Percentiles rank a stretch among this genome's conserved stretches.
Conservation (phyloP, 2,888 invertebrate species). For the Chirona hameri region DNA sequence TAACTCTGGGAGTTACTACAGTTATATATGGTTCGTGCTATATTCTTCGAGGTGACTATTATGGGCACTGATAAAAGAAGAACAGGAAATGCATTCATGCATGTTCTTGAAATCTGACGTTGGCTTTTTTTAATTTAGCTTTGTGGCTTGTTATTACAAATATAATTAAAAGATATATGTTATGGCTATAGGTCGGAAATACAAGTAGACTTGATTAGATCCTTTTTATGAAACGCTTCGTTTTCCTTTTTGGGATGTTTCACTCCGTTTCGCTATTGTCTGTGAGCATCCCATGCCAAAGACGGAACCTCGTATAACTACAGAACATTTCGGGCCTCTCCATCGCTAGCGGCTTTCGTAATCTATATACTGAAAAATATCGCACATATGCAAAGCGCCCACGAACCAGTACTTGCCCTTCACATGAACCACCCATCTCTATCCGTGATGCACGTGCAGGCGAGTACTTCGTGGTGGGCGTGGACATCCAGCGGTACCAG, state of each 20-base stretch:
- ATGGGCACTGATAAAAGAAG: neutral
- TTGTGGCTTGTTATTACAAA: too few relatives aligned
- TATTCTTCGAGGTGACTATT: neutral
- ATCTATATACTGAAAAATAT: neutral
- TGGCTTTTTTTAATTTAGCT: too few relatives aligned
- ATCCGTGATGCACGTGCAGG: conserved; percentile 53
- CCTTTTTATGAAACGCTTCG: neutral
- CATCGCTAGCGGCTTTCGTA: neutral
- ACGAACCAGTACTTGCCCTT: neutral
- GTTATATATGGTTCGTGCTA: too few relatives aligned
- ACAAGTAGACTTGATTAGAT: too few relatives aligned
- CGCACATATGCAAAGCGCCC: neutral
- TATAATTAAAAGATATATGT: too few relatives aligned
- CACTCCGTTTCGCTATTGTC: neutral
- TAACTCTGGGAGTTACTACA: too few relatives aligned
- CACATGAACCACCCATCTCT: neutral
- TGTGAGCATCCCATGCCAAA: neutral
- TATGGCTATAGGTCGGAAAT: too few relatives aligned
- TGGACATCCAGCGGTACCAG: conserved; percentile 85
- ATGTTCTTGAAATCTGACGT: too few relatives aligned
- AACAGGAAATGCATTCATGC: too few relatives aligned
- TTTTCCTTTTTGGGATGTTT: too few relatives aligned
- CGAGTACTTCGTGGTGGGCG: conserved; percentile 91
- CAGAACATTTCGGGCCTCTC: neutral
- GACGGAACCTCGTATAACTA: neutral